A percentile compares a stretch with the other conserved stretches of the same genome.
Evolutionary conservation across 2,888 invertebrate species (phyloP).

Genomic region (Peribatodes rhomboidaria): DNA sequence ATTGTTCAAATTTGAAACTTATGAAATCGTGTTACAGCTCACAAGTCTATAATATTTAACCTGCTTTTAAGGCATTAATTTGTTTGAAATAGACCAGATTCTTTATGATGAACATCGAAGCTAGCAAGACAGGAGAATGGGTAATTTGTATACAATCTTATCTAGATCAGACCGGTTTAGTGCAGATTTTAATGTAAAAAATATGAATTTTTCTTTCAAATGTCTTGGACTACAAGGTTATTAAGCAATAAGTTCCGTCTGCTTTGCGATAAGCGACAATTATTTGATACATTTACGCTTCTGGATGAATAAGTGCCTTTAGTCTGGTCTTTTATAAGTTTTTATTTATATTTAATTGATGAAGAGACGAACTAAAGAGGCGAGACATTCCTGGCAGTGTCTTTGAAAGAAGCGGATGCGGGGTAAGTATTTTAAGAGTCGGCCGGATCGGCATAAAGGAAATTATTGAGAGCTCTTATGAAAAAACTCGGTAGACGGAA

Average conservation of each 20-base stretch:
- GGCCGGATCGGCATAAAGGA: conserved; percentile 84
- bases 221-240: no score
- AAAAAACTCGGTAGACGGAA: conserved; percentile 80
- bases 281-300: neutral
- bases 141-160: neutral
- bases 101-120: neutral
- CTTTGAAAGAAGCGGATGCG: conserved; percentile 85
- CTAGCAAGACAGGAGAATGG: conserved; percentile 1
- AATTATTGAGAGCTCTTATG: conserved; percentile 83
- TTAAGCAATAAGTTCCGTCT: no score
- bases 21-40: conserved; percentile 73
- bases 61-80: conserved; percentile 1
- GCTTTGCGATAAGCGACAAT: no score
- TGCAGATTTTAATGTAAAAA: conserved; percentile 3
- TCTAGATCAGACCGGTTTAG: neutral
- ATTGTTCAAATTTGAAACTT: conserved; percentile 83
- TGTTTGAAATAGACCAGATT: conserved; percentile 1
- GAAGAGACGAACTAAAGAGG: conserved; percentile 73
- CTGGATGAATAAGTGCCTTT: no score
- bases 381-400: conserved; percentile 77
- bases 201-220: neutral
- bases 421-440: conserved; percentile 86
- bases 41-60: conserved; percentile 54
- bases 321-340: neutral
- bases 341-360: conserved; percentile 79